A percentile compares a stretch with the other conserved stretches of the same genome.
Evolutionary conservation across 2,888 invertebrate genomes (phyloP).

Genomic region (Suillia variegata): DNA sequence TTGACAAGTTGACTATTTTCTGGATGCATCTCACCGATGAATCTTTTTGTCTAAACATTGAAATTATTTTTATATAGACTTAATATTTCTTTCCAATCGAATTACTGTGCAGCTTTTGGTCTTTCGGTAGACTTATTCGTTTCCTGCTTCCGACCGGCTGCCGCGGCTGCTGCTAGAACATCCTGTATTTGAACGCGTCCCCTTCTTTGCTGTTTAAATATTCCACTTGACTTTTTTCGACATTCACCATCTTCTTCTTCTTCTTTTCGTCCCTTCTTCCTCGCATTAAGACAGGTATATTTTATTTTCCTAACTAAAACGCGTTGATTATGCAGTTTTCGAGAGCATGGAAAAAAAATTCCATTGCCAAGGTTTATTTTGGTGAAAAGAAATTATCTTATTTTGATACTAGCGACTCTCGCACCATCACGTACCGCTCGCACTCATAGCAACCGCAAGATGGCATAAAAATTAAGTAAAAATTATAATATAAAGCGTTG

Average conservation of each 20-base stretch:
- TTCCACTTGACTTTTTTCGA: conserved; percentile 29
- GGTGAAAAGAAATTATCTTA: conserved; percentile 20
- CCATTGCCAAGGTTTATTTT: conserved; percentile 38
- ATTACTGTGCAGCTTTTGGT: too few relatives aligned
- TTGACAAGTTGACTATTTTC: too few relatives aligned
- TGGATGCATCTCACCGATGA: too few relatives aligned
- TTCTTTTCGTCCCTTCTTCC: conserved; percentile 19
- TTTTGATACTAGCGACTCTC: not conserved
- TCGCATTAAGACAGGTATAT: too few relatives aligned
- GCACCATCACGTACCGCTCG: not conserved
- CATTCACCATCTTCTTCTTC: too few relatives aligned
- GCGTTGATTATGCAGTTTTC: conserved; percentile 48
- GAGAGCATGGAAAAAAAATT: not conserved
- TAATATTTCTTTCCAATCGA: too few relatives aligned
- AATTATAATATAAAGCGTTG: conserved; percentile 43
- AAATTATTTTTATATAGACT: too few relatives aligned
- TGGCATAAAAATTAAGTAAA: conserved; percentile 49
- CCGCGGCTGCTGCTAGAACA: not conserved
- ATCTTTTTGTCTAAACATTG: too few relatives aligned
- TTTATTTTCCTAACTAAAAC: too few relatives aligned
- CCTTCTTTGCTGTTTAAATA: conserved; percentile 4
- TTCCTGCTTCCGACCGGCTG: too few relatives aligned
- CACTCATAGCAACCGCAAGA: not conserved
- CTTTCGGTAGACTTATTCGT: too few relatives aligned
- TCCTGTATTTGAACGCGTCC: too few relatives aligned